These are phyloP conservation scores for Drosophila parvula DNA, from an alignment of 1,140 invertebrate species.

Conservation along the genomic window DNA sequence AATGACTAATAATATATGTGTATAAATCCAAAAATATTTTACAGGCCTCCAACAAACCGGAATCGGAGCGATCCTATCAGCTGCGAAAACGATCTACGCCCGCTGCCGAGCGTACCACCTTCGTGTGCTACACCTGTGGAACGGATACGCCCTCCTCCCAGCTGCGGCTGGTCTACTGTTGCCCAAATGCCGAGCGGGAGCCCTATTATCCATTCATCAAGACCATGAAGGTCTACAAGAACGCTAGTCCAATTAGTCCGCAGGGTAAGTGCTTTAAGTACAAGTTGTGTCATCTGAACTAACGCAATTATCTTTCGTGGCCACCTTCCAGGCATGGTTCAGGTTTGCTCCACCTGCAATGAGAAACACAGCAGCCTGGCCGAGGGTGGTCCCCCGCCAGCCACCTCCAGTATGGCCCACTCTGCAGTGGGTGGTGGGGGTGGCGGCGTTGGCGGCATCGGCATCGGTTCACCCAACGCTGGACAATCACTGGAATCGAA, in stretches of 20 bases:
- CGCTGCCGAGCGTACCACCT: conserved; percentile 88
- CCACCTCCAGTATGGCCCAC: conserved; percentile 12
- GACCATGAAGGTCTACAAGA: conserved; percentile 90
- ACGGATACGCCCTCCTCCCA: conserved; percentile 90
- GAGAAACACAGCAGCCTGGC: conserved; percentile 78
- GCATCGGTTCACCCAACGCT: conserved; percentile 27
- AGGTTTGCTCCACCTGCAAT: conserved; percentile 92
- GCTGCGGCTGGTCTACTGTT: conserved; percentile 92
- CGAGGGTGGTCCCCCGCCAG: conserved; percentile 60
- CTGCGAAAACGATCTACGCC: conserved; percentile 90
- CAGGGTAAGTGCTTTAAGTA: conserved; percentile 85
- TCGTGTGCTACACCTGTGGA: conserved; percentile 95
- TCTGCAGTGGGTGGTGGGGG: conserved; percentile 24
- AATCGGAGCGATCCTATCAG: conserved; percentile 91
- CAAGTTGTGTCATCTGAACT: conserved; percentile 14
- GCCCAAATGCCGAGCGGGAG: conserved; percentile 92
- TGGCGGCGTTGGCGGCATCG: not conserved
- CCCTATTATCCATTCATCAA: conserved; percentile 95
- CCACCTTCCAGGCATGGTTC: conserved; percentile 87
- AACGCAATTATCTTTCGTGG: conserved; percentile 13
- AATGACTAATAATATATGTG: conserved; percentile 46
- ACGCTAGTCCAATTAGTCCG: conserved; percentile 92
- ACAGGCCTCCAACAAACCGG: conserved; percentile 88
- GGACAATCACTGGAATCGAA: conserved; percentile 57
- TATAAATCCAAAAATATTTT: conserved; percentile 66